Evolutionary conservation across 2,888 invertebrate species (phyloP), one percentile per base, ranked within the genome.

Genomic region (Strigamia crassipes): DNA sequence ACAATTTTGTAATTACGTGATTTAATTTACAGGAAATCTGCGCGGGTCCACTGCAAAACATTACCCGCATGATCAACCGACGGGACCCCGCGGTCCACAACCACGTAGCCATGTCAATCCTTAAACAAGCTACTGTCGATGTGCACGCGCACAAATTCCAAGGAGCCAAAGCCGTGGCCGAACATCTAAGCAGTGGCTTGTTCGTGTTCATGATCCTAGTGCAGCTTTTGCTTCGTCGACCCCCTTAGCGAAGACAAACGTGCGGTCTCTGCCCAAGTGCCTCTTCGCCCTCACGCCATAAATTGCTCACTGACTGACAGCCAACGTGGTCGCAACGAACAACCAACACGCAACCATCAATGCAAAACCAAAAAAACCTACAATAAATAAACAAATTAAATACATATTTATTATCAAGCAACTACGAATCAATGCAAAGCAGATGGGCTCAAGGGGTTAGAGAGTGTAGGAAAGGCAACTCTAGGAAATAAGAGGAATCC

Each of bases 41-140:
- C 89, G 93, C 93, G 82, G 92, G 93, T 85, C 92, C 94, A 84
- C 89, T 96, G 84, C 93, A 94, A 88, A 91, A 92, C 84, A 92
- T 96, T 83, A 94, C 94, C 87, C 92, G 93, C 84, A 92, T 94
- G 86, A 95, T 96, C 87, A 96, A 95, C 89, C 91, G 93, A 79
- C 93, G 94, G 86, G 93, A 94, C 88, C 93, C 94, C 84, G 94
- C 95, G 86, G 93, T 96, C 85, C 93, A 94, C 86, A 94, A 95
- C 80, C 95, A 96, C 88, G 92, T 94, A 83, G 91, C 95, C 51
- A 91, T 96, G 83, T 96, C 96, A 85, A 95, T 96, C 88, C 94
- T 96, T 90, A 96, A 96, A 90, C 94, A 96, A 90, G 95, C 95
- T 81, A 95, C 95, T 90, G 95, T 96, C 81, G 95, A 95, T 84